These are phyloP conservation scores for Drosophila setifemur DNA, from an alignment of 1,140 invertebrate species.

Conservation along the genomic window DNA sequence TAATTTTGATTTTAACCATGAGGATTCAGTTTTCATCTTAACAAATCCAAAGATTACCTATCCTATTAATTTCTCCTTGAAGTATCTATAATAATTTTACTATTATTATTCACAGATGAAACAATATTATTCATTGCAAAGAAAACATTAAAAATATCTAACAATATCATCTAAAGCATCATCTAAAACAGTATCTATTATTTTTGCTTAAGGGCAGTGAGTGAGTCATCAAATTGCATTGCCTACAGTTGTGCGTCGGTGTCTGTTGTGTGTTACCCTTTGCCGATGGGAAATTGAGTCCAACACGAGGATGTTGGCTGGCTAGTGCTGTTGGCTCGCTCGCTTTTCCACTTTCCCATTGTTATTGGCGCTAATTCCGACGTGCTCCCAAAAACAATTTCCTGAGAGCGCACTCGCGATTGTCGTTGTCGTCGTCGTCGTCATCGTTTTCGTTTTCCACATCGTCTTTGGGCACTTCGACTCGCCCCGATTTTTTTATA, in stretches of 20 bases:
- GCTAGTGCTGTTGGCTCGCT: not conserved
- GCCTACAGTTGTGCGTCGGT: not conserved
- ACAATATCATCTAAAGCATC: too few species aligned
- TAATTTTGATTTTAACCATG: too few species aligned
- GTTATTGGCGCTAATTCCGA: slow-evolving; percentile 67
- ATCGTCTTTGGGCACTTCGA: slow-evolving; percentile 69
- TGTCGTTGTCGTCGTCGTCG: slow-evolving; percentile 38
- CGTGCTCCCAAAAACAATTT: slow-evolving; percentile 67
- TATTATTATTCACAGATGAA: too few species aligned
- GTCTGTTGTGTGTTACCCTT: not conserved
- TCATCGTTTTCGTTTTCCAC: slow-evolving; percentile 29
- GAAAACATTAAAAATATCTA: too few species aligned
- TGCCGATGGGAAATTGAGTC: slow-evolving; percentile 19
- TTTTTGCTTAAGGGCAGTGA: too few species aligned
- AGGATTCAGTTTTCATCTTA: too few species aligned
- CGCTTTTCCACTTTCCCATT: slow-evolving; percentile 42
- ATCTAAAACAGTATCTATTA: too few species aligned
- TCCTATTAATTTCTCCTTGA: too few species aligned
- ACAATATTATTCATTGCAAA: too few species aligned
- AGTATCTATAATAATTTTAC: too few species aligned
- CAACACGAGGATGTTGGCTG: slow-evolving; percentile 8
- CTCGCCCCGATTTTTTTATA: slow-evolving; percentile 76
- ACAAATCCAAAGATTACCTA: too few species aligned
- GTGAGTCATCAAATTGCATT: not conserved
- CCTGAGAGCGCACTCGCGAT: slow-evolving; percentile 56